These are phyloP conservation scores for Choristoneura rosaceana DNA, from an alignment of 2,888 invertebrate species.

Conservation along the genomic window DNA sequence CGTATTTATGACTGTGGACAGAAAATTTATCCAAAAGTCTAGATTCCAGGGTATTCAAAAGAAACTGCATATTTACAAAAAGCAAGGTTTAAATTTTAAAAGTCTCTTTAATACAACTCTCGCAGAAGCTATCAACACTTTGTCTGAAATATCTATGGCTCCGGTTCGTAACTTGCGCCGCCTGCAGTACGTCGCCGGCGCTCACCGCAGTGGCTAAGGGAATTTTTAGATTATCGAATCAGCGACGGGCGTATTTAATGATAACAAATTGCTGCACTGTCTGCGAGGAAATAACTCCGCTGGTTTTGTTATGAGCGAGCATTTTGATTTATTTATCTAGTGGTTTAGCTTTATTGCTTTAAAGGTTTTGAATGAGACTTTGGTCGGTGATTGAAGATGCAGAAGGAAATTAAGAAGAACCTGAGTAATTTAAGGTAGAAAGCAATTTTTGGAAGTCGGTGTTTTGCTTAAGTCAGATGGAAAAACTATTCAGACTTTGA, in stretches of 20 bases:
- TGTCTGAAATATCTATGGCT: neutral
- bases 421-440: no score
- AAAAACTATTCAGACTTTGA: no score
- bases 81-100: neutral
- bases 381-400: neutral
- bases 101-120: neutral
- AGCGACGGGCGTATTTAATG: constrained; percentile 38
- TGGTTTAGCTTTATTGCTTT: neutral
- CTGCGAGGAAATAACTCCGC: constrained; percentile 25
- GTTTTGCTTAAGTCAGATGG: no score
- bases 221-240: constrained; percentile 52
- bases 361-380: neutral
- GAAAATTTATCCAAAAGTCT: no score
- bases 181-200: constrained; percentile 42
- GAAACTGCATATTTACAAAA: neutral
- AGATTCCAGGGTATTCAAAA: no score
- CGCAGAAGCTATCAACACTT: neutral
- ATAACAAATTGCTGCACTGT: constrained; percentile 42
- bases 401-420: no score
- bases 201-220: constrained; percentile 53
- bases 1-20: no score
- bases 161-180: constrained; percentile 33
- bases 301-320: constrained; percentile 28
- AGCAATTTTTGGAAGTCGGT: no score
- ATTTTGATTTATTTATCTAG: constrained; percentile 11